Base-by-base conservation (phyloP, 2,888 invertebrate species). In the Cephus rjabovi region DNA sequence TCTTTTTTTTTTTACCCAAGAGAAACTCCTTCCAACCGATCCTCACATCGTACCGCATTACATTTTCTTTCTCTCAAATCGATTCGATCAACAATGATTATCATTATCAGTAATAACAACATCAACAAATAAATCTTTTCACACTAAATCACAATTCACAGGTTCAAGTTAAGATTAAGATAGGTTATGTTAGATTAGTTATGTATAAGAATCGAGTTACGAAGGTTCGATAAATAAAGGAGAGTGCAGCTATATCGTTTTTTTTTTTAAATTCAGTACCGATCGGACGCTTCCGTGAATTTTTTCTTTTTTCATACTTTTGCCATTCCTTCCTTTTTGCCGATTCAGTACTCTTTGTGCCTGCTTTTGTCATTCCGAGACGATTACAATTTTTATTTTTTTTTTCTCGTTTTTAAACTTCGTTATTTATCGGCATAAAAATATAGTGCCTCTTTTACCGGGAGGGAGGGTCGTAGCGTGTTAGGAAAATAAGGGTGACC, bases 121-220 rank as follows among this genome's bases (percentile, higher is more conserved):
- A 34, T 71, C 71, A 71, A 71, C 71, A 71, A 71, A 71, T 71
- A 71, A 71, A 71, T 71, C 71, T 71, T 71, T 71, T 34, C 31
- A 31, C 31, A 15, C 34, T 71, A 71, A 71, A 71, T 71, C 71
- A 71, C 71, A 71, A 71, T 71, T 71, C 71, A 71, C 56, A 56
- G 56, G 56, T 56, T 56, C 56, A 56, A 56, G 56, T 56, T 56
- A 56, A 56, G 56, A 56, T 56, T 56, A 56, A 56, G 56, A 23
- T 56, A 56, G 56, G 56, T 56, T 23, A 56, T 6, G 56, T 56
- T 56, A 56, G 23, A 56, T 56, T 56, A 56, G 56, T 56, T 56
- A 56, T 56, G 56, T 56, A 56, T 56, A 56, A 23, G 56, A 56
- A 56, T 56, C 56, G 56, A 56, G 23, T 23, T 56, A 56, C 23